Evolutionary conservation across 2,888 invertebrate species (phyloP).

Genomic region (Idaea aversata): DNA sequence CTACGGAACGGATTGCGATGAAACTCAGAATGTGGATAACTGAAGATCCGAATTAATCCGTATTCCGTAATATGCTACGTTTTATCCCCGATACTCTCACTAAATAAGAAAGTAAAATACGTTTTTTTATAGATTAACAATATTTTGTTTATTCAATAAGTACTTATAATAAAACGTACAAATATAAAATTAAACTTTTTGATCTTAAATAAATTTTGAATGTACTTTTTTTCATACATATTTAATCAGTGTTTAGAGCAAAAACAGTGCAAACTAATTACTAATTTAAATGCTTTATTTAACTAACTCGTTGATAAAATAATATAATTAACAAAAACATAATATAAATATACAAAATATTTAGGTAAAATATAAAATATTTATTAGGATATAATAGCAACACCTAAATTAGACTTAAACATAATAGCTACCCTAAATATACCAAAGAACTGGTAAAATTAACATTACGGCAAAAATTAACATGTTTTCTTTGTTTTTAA

Average conservation of each 20-base stretch:
- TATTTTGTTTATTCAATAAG: constrained; percentile 8
- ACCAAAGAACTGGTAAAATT: background rate
- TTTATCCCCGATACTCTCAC: background rate
- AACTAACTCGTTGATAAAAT: constrained; percentile 3
- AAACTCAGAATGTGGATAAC: no score
- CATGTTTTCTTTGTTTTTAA: no score
- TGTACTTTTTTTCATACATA: constrained; percentile 33
- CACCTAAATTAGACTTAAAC: background rate
- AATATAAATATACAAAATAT: background rate
- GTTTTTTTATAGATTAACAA: constrained; percentile 1
- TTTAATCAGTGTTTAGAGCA: constrained; percentile 51
- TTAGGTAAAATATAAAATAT: no score
- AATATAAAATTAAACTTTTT: constrained; percentile 38
- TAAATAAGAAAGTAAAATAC: background rate
- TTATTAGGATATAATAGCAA: background rate
- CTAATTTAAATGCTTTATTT: constrained; percentile 52
- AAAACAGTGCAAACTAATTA: constrained; percentile 56
- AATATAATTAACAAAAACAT: background rate
- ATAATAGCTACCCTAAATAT: background rate
- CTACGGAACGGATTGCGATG: no score
- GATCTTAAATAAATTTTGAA: constrained; percentile 46
- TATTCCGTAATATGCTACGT: no score
- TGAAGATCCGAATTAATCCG: no score
- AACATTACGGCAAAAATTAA: no score
- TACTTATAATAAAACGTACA: background rate